These are phyloP conservation scores for Microchirus variegatus DNA, from an alignment of 2,797 vertebrate species.

Conservation along the genomic window DNA sequence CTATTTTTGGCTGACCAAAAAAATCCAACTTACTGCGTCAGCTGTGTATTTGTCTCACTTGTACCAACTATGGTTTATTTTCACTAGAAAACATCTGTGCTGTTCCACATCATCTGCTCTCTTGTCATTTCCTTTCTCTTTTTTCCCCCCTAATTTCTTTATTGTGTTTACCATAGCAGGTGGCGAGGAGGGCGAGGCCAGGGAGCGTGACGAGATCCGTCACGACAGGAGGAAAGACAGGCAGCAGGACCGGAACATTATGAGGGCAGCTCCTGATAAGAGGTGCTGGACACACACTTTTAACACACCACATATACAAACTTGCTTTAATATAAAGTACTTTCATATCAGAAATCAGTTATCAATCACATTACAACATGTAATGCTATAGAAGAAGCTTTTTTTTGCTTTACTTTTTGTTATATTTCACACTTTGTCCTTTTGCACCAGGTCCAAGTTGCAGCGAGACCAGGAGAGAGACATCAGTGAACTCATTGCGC, in stretches of 20 bases:
- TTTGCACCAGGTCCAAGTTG: constrained; percentile 87
- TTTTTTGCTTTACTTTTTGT: too few relatives aligned
- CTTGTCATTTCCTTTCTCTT: background rate
- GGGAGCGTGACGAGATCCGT: constrained; percentile 95
- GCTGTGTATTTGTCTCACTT: background rate
- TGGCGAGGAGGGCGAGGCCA: constrained; percentile 90
- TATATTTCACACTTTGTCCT: background rate
- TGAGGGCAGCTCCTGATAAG: constrained; percentile 95
- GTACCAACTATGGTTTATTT: background rate
- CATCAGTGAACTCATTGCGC: constrained; percentile 95
- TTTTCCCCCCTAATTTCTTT: background rate
- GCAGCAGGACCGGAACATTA: constrained; percentile 96
- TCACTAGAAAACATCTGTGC: too few relatives aligned
- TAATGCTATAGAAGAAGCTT: too few relatives aligned
- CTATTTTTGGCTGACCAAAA: too few relatives aligned
- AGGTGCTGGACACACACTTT: constrained; percentile 82
- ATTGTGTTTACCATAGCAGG: constrained; percentile 58
- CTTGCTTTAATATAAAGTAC: too few relatives aligned
- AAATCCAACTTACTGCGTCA: too few relatives aligned
- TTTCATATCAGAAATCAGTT: too few relatives aligned
- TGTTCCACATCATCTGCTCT: constrained; percentile 16
- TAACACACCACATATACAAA: constrained; percentile 35
- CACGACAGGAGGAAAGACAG: constrained; percentile 94
- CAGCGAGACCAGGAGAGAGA: constrained; percentile 97
- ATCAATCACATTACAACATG: too few relatives aligned